phyloP scores from a whole-genome alignment of 2,888 invertebrate genomes.

The Pseudolycoriella hygida region DNA sequence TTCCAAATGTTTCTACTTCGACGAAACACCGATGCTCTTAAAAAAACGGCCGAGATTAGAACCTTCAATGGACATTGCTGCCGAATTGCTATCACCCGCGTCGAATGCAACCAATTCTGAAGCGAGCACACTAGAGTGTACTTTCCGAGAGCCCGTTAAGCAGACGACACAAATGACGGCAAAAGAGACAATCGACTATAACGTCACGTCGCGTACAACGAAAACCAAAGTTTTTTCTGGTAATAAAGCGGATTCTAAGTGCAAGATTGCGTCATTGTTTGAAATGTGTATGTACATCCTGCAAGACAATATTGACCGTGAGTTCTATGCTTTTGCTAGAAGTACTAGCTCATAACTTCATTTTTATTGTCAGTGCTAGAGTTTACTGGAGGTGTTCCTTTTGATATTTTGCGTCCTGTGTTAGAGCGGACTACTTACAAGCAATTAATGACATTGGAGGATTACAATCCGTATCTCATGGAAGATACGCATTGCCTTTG shows the following conservation, averaged over 20 bases:
- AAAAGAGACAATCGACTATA: too few species aligned
- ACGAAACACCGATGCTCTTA: too few species aligned
- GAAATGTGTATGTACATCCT: slow-evolving; percentile 70
- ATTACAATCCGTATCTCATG: slow-evolving; percentile 78
- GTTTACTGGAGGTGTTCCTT: slow-evolving; percentile 86
- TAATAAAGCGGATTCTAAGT: slow-evolving; percentile 38
- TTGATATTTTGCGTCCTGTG: slow-evolving; percentile 72
- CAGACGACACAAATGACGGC: too few species aligned
- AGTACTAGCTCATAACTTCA: too few species aligned
- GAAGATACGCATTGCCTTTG: slow-evolving; percentile 83
- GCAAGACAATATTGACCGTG: slow-evolving; percentile 87
- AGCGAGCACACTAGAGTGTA: too few species aligned
- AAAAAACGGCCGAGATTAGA: too few species aligned
- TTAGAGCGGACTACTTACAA: slow-evolving; percentile 71
- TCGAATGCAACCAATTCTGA: too few species aligned
- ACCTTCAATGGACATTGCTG: too few species aligned
- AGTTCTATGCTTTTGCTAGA: slow-evolving; percentile 16
- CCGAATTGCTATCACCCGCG: too few species aligned
- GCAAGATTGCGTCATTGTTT: slow-evolving; percentile 54
- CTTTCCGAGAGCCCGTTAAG: too few species aligned
- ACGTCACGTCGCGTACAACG: too few species aligned
- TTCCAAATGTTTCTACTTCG: too few species aligned
- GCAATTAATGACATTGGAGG: slow-evolving; percentile 70
- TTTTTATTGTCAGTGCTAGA: slow-evolving; percentile 48
- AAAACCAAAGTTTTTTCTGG: slow-evolving; percentile 84